Evolutionary conservation across 1,140 invertebrate species (phyloP), one percentile per base, ranked within the genome.

Genomic region (Leptestheria dahalacensis): DNA sequence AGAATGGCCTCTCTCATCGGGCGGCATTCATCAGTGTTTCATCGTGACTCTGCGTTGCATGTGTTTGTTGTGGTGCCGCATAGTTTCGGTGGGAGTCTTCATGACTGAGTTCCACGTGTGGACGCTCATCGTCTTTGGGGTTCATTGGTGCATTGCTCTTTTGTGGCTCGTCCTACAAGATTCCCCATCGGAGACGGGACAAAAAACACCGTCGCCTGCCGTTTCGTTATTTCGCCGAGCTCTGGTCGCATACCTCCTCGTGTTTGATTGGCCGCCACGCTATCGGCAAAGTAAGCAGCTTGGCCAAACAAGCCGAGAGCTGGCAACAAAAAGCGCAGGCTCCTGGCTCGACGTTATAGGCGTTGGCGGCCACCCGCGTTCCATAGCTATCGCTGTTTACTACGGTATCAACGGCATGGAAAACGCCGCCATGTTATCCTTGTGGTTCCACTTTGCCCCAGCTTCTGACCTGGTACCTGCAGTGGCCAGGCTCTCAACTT

Each of bases 261-360:
- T 62, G 4, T 62, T 62, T 26, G 54, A 62, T 29, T 62, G 61
- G 61, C 54, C 61, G n/a, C 56, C 47, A 28, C 49, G 58, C 28
- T 49, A 33, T 23, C 48, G 28, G 21, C 33, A 41, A 15, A 41
- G 33, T 15, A 41, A 41, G 33, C 33, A 9, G 15, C 33, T 9
- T 9, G 6, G 15, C 48, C 49, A 29, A 60, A 33, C 28, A 50
- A 12, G 18, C 25, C n/a, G 26, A 28, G 58, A 49, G 20, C 29
- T 23, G 24, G 15, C 58, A 41, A 28, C 21, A 48, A 52, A 20
- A 49, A 48, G 23, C 21, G 51, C 48, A 24, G 51, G 48, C 33
- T 60, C 58, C 0, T 52, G 49, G 49, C 33, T 60, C 20, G 58
- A 60, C 26, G 28, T 60, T 24, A 49, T 60, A 20, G 58, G 48